Evolutionary conservation across 2,797 vertebrate species (phyloP).

Genomic region (Karalla daura): DNA sequence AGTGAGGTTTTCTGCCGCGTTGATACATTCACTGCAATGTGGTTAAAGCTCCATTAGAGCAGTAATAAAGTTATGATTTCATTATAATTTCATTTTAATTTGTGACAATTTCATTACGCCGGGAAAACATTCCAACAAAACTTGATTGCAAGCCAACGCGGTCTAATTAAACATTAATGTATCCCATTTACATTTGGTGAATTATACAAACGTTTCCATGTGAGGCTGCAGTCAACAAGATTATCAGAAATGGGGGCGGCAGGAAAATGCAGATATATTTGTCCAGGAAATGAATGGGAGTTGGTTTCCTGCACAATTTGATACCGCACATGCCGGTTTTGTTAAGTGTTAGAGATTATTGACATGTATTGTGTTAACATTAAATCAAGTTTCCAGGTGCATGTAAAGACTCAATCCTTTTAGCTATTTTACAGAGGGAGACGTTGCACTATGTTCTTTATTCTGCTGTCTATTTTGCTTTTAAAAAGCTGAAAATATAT

Average conservation of each 20-base stretch:
- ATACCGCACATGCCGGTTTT: background rate
- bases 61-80: slow-evolving; percentile 50
- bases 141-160: slow-evolving; percentile 9
- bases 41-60: slow-evolving; percentile 39
- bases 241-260: slow-evolving; percentile 1
- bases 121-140: slow-evolving; percentile 23
- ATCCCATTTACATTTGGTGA: slow-evolving; percentile 23
- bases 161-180: slow-evolving; percentile 36
- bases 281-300: background rate
- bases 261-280: slow-evolving; percentile 11
- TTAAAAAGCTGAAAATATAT: background rate
- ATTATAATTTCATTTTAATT: slow-evolving; percentile 44
- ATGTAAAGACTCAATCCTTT: background rate
- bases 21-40: slow-evolving; percentile 22
- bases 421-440: background rate
- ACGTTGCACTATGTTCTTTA: no score
- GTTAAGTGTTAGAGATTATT: background rate
- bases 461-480: no score
- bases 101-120: slow-evolving; percentile 26
- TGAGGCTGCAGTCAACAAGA: slow-evolving; percentile 12
- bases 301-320: background rate
- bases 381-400: background rate
- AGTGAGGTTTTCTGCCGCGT: slow-evolving; percentile 16
- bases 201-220: slow-evolving; percentile 17
- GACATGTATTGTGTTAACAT: background rate